Percentiles rank a stretch among this genome's conserved stretches.
These are phyloP conservation scores for Pocillopora damicornis DNA, from an alignment of 64 coral and sea anemone species.

Conservation along the genomic window DNA sequence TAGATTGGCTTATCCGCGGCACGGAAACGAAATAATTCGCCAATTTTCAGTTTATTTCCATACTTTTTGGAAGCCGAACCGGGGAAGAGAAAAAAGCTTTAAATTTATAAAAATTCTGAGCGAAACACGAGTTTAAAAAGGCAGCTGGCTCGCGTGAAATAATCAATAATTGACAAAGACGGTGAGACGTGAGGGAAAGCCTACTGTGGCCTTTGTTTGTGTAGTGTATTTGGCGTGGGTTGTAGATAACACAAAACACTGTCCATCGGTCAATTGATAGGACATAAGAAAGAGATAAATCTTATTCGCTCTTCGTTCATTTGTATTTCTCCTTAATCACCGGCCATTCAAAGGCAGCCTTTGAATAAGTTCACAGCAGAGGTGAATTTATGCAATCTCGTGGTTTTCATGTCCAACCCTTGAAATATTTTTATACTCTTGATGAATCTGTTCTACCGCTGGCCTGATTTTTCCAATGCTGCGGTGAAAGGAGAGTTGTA, in stretches of 20 bases:
- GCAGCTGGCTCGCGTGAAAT: constrained; percentile 7
- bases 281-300: constrained; percentile 2
- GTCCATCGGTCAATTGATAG: constrained; percentile 5
- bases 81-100: neutral
- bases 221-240: constrained; percentile 20
- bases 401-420: neutral
- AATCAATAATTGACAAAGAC: constrained; percentile 39
- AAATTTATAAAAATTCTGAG: neutral
- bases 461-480: constrained; percentile 7
- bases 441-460: constrained; percentile 3
- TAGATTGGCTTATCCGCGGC: neutral
- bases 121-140: constrained; percentile 2
- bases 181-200: neutral
- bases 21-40: neutral
- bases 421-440: neutral
- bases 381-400: neutral
- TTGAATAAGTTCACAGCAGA: neutral
- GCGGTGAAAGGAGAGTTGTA: constrained; percentile 22
- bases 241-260: constrained; percentile 3
- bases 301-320: constrained; percentile 26
- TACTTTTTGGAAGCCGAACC: neutral
- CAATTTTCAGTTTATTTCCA: neutral
- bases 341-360: neutral
- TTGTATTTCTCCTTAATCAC: constrained; percentile 28
- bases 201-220: constrained; percentile 19